Conservation (phyloP, 1,140 invertebrate species). For the Orchesella cincta region DNA sequence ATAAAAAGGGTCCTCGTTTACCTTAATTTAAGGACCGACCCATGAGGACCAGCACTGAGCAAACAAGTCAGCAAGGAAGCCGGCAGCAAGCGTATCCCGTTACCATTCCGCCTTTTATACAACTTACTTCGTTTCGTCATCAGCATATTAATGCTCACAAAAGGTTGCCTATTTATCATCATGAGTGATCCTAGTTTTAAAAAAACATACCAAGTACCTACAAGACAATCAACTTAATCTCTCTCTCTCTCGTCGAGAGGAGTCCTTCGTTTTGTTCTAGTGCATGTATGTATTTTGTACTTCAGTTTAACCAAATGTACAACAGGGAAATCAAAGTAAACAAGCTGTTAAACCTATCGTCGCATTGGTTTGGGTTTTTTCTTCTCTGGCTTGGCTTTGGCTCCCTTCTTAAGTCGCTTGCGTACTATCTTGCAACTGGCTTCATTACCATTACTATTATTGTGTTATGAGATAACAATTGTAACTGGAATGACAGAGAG, state of each 20-base stretch:
- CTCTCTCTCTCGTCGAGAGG: too few species aligned
- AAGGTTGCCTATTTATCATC: conserved; percentile 11
- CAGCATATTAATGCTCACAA: not conserved
- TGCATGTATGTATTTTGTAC: not conserved
- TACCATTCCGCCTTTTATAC: conserved; percentile 12
- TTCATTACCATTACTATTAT: not conserved
- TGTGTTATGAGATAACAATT: not conserved
- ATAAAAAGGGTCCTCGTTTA: not conserved
- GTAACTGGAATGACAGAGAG: too few species aligned
- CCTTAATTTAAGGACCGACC: conserved; percentile 12
- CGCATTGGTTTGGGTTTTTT: too few species aligned
- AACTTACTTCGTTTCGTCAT: conserved; percentile 17
- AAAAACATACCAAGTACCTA: not conserved
- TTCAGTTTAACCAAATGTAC: not conserved
- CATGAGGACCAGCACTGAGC: conserved; percentile 13
- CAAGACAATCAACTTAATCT: not conserved
- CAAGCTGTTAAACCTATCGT: too few species aligned
- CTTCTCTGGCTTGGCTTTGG: not conserved
- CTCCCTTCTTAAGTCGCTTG: not conserved
- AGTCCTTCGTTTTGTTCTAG: too few species aligned
- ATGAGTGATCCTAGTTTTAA: not conserved
- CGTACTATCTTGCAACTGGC: not conserved
- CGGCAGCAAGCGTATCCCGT: conserved; percentile 24
- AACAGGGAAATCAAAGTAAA: too few species aligned
- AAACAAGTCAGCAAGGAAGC: conserved; percentile 1